Evolutionary conservation across 2,888 invertebrate species (phyloP), one percentile per base, ranked within the genome.

Genomic region (Rhingia campestris): DNA sequence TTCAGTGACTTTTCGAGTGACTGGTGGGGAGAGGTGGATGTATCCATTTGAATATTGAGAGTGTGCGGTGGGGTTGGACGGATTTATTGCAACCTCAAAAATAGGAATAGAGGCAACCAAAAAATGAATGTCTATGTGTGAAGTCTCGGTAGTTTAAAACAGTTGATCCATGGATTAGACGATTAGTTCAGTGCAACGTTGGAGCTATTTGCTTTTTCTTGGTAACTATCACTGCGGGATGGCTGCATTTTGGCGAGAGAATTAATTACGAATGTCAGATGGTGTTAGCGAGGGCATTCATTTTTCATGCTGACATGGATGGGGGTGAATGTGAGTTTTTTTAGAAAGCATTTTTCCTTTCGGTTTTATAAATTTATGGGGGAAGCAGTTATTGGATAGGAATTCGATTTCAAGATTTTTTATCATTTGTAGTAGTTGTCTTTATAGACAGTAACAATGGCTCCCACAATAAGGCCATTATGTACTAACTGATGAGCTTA

Each of bases 11-110:
- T 41, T 37, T 54, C 54, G 47, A 64, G 33, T 39, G 45, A 39
- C 35, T 49, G 47, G 5, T 58, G n/a, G 32, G 30, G 6, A 3
- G 22, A 4, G 30, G 72, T 35, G 66, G 35, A 49, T 39, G 66
- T 45, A 66, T 66, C 58, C 58, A 75, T 75, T 66, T 75, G 66
- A 39, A 75, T 75, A 66, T 75, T 66, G 66, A 75, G 66, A 66
- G 39, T 49, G 22, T 22, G 22, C 22, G 43, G 33, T 22, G 14
- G 6, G 63, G 32, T 39, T 6, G 45, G n/a, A 64, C 47, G 64
- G 49, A 74, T 64, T 56, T 74, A 74, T 56, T 39, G 74, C 74
- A 39, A 12, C 37, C 37, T 22, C 33, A 10, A 54, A 12, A 33
- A 10, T 14, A 30, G 43, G 10, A 66, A 39, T 41, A 9, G 10